Percentiles rank a stretch among this genome's conserved stretches.
Conservation (phyloP, 2,888 invertebrate genomes). For the Cheiracanthium punctorium region DNA sequence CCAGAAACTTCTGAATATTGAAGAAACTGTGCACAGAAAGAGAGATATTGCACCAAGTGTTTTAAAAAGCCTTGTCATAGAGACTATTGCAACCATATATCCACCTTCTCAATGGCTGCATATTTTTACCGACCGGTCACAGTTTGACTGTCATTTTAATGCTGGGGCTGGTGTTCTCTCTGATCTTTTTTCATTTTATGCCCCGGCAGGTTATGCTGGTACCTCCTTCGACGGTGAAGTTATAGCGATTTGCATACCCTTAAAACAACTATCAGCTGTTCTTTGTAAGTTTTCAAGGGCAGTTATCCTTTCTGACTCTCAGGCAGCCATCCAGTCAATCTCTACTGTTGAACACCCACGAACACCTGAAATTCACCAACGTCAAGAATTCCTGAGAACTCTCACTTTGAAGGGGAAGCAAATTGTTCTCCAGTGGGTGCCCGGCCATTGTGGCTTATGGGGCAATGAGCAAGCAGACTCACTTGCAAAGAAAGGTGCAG, state of each 20-base stretch:
- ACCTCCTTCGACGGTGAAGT: not conserved
- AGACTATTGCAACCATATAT: conserved; percentile 8
- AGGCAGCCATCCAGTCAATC: too few species aligned
- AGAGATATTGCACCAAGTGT: not conserved
- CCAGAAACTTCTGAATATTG: not conserved
- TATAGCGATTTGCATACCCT: not conserved
- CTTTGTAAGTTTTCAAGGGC: too few species aligned
- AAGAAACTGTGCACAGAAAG: not conserved
- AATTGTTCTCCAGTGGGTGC: too few species aligned
- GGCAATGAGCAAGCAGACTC: too few species aligned
- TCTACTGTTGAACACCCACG: too few species aligned
- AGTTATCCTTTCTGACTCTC: too few species aligned
- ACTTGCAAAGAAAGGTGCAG: too few species aligned
- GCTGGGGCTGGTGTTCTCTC: not conserved
- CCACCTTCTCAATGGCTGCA: not conserved
- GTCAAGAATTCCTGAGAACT: too few species aligned
- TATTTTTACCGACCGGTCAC: not conserved
- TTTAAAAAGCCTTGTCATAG: not conserved
- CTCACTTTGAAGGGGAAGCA: too few species aligned
- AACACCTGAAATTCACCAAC: too few species aligned
- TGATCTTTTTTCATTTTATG: not conserved
- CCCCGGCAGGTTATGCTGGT: not conserved
- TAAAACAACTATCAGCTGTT: too few species aligned
- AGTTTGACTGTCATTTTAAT: conserved; percentile 17
- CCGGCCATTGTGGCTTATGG: too few species aligned